phyloP scores from a whole-genome alignment of 2,113 vertebrate genomes.

The Osmerus eperlanus region DNA sequence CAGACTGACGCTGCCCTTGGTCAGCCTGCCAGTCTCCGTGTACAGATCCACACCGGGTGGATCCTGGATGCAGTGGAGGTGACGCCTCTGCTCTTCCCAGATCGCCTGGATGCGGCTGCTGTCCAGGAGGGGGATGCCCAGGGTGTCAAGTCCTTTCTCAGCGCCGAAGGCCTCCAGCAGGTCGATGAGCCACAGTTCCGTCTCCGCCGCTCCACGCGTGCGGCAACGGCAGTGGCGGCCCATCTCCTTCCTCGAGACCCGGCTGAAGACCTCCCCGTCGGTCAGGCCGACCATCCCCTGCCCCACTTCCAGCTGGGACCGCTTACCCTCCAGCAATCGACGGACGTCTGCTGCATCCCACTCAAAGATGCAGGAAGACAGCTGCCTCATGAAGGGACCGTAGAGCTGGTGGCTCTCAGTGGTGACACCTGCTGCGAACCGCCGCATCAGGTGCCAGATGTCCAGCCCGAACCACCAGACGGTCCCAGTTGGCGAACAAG shows the following conservation, averaged over 20 bases:
- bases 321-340: not conserved
- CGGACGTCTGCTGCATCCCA: not conserved
- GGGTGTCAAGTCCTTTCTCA: no score
- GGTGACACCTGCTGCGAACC: not conserved
- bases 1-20: not conserved
- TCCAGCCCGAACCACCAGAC: no score
- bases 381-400: not conserved
- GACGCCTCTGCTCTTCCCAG: no score
- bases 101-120: no score
- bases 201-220: not conserved
- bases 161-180: no score
- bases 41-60: slow-evolving; percentile 1
- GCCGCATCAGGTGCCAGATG: no score
- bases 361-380: not conserved
- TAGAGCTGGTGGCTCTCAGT: not conserved
- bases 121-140: no score
- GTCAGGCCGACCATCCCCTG: not conserved
- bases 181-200: no score
- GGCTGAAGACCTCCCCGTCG: not conserved
- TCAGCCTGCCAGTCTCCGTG: not conserved
- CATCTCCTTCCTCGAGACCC: not conserved
- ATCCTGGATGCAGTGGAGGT: not conserved
- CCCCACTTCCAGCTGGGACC: not conserved
- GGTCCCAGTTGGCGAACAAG: no score
- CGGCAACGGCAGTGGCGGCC: not conserved